These are phyloP conservation scores for Willisornis vidua DNA, from an alignment of 2,113 vertebrate species.

Conservation along the genomic window DNA sequence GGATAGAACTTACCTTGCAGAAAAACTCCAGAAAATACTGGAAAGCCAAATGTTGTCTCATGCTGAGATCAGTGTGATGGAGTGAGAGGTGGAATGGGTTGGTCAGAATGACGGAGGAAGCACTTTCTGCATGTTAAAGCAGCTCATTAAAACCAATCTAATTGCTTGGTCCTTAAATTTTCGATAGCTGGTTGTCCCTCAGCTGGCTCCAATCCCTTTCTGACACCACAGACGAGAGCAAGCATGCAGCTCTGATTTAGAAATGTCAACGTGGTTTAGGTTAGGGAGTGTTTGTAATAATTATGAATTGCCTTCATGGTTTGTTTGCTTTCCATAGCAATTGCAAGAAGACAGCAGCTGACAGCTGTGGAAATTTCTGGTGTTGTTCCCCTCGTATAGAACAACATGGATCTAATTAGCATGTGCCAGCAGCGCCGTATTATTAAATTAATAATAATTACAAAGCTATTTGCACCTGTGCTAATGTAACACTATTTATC, in stretches of 20 bases:
- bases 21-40: neutral
- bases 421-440: neutral
- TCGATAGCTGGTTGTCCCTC: neutral
- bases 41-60: neutral
- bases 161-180: neutral
- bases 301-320: conserved; percentile 52
- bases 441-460: conserved; percentile 56
- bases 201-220: neutral
- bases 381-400: neutral
- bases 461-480: conserved; percentile 50
- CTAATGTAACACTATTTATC: conserved; percentile 7
- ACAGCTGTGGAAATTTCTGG: conserved; percentile 47
- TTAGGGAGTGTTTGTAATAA: conserved; percentile 64
- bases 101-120: neutral
- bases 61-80: neutral
- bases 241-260: conserved; percentile 15
- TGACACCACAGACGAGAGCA: conserved; percentile 30
- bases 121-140: neutral
- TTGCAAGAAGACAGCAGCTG: conserved; percentile 50
- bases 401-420: conserved; percentile 29
- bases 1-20: neutral
- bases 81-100: neutral
- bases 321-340: conserved; percentile 67
- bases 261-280: conserved; percentile 55
- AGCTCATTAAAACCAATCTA: neutral